Evolutionary conservation across 2,888 invertebrate species (phyloP).

Genomic region (Phortica okadai): DNA sequence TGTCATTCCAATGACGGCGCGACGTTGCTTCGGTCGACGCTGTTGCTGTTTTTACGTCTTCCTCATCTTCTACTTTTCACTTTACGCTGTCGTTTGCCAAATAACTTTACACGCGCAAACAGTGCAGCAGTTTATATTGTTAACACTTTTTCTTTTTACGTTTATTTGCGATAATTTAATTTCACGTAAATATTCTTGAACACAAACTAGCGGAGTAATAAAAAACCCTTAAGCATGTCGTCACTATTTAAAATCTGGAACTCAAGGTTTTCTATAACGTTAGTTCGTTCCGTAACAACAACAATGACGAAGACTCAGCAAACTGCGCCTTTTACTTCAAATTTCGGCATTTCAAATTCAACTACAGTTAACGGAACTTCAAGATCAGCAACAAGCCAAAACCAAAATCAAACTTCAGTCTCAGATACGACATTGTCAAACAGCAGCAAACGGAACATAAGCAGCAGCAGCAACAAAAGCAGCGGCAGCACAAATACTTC

Average conservation of each 20-base stretch:
- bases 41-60: neutral
- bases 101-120: conserved; percentile 14
- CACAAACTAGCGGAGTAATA: neutral
- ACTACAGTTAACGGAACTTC: conserved; percentile 51
- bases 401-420: neutral
- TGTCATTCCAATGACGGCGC: too few species aligned
- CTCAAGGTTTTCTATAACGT: conserved; percentile 64
- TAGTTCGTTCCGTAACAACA: conserved; percentile 53
- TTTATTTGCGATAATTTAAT: neutral
- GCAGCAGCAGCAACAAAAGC: neutral
- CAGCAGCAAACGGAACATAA: neutral
- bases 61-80: neutral
- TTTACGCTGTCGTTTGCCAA: conserved; percentile 10
- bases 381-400: conserved; percentile 37
- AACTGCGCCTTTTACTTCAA: conserved; percentile 29
- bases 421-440: neutral
- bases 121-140: neutral
- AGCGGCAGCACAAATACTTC: neutral
- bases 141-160: neutral
- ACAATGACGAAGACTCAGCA: conserved; percentile 45
- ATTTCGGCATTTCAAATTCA: conserved; percentile 29
- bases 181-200: neutral
- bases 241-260: conserved; percentile 71
- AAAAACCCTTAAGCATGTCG: conserved; percentile 52
- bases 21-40: too few species aligned